A percentile compares a stretch with the other conserved stretches of the same genome.
Conservation (phyloP, 2,797 vertebrate genomes). For the Enteromius radiatus region DNA sequence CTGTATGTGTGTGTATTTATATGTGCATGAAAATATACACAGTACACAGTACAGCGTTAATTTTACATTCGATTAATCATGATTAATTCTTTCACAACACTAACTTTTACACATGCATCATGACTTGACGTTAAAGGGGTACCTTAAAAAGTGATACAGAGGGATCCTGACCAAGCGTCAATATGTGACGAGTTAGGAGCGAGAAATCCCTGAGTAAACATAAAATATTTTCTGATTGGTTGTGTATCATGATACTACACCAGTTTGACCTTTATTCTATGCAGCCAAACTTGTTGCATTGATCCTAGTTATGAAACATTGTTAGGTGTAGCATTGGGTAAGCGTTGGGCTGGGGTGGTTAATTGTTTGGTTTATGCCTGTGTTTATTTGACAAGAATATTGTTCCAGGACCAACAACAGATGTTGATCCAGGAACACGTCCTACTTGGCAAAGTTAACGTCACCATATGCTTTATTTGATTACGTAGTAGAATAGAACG, state of each 20-base stretch:
- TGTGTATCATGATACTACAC: not conserved
- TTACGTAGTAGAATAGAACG: slow-evolving; percentile 5
- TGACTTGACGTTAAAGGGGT: not conserved
- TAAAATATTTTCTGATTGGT: not conserved
- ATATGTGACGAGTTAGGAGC: not conserved
- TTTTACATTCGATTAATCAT: no score
- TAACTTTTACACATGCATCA: not conserved
- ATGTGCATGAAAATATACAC: no score
- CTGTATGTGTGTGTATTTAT: no score
- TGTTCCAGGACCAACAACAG: slow-evolving; percentile 13
- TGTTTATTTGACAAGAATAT: slow-evolving; percentile 15
- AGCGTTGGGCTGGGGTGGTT: not conserved
- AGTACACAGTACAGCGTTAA: no score
- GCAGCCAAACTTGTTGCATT: not conserved
- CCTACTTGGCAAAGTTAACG: not conserved
- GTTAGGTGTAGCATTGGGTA: not conserved
- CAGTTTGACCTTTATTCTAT: not conserved
- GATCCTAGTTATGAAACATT: not conserved
- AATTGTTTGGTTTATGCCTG: not conserved
- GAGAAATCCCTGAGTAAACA: not conserved
- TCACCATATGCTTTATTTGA: not conserved
- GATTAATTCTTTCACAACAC: no score
- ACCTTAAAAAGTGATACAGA: not conserved
- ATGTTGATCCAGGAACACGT: slow-evolving; percentile 23
- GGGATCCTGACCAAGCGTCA: not conserved